A percentile compares a stretch with the other conserved stretches of the same genome.
Conservation (phyloP, 1,140 invertebrate species). For the Coptotermes formosanus region DNA sequence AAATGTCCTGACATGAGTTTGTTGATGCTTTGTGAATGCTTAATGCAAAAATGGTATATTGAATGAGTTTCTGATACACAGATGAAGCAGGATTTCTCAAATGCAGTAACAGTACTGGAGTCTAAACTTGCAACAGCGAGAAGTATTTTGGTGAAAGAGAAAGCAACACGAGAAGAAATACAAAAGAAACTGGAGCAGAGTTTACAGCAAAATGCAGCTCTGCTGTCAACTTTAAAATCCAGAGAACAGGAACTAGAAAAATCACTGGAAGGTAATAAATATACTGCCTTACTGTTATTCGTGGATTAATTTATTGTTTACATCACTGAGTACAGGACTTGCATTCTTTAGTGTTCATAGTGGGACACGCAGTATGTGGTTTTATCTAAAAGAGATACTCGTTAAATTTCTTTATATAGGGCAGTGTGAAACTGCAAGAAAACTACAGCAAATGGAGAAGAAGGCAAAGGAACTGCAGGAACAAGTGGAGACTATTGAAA, state of each 20-base stretch:
- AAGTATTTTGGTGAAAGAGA: not conserved
- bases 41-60: too few species aligned
- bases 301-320: too few species aligned
- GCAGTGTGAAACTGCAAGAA: not conserved
- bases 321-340: too few species aligned
- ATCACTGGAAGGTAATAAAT: not conserved
- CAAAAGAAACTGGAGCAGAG: not conserved
- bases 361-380: too few species aligned
- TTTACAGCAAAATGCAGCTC: not conserved
- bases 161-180: not conserved
- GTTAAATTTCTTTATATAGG: not conserved
- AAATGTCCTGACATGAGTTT: not conserved
- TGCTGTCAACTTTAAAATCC: not conserved
- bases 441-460: not conserved
- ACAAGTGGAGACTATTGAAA: not conserved
- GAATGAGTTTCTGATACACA: not conserved
- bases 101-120: constrained; percentile 3
- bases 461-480: not conserved
- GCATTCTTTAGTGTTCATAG: too few species aligned
- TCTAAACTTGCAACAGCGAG: not conserved
- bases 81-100: constrained; percentile 1
- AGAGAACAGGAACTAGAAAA: not conserved
- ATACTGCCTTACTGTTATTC: too few species aligned
- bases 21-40: too few species aligned
- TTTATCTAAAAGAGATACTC: too few species aligned